A percentile compares a stretch with the other conserved stretches of the same genome.
phyloP scores from a whole-genome alignment of 2,888 invertebrate species.

The Vesta saturnalis region DNA sequence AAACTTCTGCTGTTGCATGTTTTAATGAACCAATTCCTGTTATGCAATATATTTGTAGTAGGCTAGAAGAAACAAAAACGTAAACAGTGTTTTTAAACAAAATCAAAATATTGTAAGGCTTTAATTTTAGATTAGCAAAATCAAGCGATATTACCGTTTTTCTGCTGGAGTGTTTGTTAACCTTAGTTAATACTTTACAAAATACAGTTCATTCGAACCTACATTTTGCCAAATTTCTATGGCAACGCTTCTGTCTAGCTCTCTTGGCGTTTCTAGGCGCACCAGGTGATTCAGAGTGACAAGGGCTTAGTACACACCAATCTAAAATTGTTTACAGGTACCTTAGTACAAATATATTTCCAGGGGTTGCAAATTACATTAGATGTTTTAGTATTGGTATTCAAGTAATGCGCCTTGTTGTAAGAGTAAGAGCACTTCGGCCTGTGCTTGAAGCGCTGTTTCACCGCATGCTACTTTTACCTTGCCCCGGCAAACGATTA shows the following conservation, averaged over 20 bases:
- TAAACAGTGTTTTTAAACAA: constrained; percentile 50
- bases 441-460: constrained; percentile 94
- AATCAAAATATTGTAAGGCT: background rate
- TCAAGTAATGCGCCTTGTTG: constrained; percentile 87
- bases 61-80: constrained; percentile 84
- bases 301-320: constrained; percentile 83
- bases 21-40: constrained; percentile 92
- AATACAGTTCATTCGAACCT: constrained; percentile 84
- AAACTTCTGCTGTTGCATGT: constrained; percentile 79
- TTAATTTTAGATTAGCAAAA: constrained; percentile 67
- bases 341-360: constrained; percentile 5
- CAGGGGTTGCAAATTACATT: background rate
- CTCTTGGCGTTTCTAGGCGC: constrained; percentile 89
- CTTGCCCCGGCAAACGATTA: constrained; percentile 84
- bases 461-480: constrained; percentile 90
- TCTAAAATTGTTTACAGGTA: constrained; percentile 91
- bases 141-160: constrained; percentile 76
- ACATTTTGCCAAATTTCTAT: constrained; percentile 87
- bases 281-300: constrained; percentile 81
- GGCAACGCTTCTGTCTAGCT: constrained; percentile 94
- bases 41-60: constrained; percentile 87
- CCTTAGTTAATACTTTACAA: constrained; percentile 84
- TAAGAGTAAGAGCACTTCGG: constrained; percentile 84
- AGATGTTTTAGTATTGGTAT: constrained; percentile 87
- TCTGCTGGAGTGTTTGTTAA: constrained; percentile 86